A percentile compares a stretch with the other conserved stretches of the same genome.
These are phyloP conservation scores for Bradynema listronoti DNA, from an alignment of 1,140 invertebrate species.

Conservation along the genomic window DNA sequence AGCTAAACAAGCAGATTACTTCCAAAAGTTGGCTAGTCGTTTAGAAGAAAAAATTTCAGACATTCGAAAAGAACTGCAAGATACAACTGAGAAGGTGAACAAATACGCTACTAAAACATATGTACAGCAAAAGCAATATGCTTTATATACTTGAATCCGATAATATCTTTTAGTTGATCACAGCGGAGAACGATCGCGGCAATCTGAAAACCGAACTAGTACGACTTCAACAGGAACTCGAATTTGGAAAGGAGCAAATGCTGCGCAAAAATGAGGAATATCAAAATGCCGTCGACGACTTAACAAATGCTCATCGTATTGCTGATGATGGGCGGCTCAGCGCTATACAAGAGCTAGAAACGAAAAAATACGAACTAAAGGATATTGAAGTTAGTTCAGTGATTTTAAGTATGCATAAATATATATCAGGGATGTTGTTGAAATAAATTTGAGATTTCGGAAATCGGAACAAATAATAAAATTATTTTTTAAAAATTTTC, in stretches of 20 bases:
- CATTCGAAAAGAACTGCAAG: slow-evolving; percentile 46
- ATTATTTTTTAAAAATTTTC: too few species aligned
- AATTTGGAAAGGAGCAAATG: slow-evolving; percentile 57
- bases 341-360: slow-evolving; percentile 53
- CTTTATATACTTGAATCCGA: too few species aligned
- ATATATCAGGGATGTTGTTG: too few species aligned
- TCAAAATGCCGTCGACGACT: slow-evolving; percentile 49
- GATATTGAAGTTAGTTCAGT: slow-evolving; percentile 37
- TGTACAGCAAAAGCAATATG: too few species aligned
- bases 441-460: too few species aligned
- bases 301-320: slow-evolving; percentile 48
- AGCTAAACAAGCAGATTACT: slow-evolving; percentile 49
- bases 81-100: slow-evolving; percentile 56
- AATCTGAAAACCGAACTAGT: slow-evolving; percentile 40
- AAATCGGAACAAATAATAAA: too few species aligned
- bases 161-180: slow-evolving; percentile 43
- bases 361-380: slow-evolving; percentile 51
- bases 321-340: slow-evolving; percentile 52
- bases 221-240: slow-evolving; percentile 50
- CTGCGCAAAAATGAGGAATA: slow-evolving; percentile 56
- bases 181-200: slow-evolving; percentile 48
- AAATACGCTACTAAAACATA: too few species aligned
- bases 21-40: slow-evolving; percentile 47
- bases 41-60: slow-evolving; percentile 53
- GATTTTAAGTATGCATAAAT: too few species aligned